These are phyloP conservation scores for Styela clava DNA, from an alignment of 23 tunicate genomes.

Conservation along the genomic window DNA sequence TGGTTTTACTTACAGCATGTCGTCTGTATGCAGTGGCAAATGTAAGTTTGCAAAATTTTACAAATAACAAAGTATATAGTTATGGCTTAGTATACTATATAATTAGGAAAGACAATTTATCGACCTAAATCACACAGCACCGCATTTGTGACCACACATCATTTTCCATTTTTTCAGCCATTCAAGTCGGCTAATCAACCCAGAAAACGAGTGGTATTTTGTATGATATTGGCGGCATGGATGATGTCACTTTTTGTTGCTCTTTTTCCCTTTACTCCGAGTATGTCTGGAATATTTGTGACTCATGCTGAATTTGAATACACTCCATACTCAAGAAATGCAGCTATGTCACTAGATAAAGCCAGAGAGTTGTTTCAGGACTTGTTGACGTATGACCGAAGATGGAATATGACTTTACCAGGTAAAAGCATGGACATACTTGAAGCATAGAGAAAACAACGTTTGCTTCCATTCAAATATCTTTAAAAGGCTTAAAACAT, in stretches of 20 bases:
- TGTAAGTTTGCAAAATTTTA: too few relatives aligned
- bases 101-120: too few relatives aligned
- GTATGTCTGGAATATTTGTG: neutral
- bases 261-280: conserved; percentile 14
- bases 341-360: neutral
- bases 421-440: too few relatives aligned
- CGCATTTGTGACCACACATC: too few relatives aligned
- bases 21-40: conserved; percentile 6
- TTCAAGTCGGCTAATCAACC: conserved; percentile 35
- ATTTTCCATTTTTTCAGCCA: conserved; percentile 48
- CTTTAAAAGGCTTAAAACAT: too few relatives aligned
- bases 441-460: too few relatives aligned
- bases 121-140: too few relatives aligned
- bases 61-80: too few relatives aligned
- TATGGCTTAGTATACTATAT: too few relatives aligned
- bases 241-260: conserved; percentile 24
- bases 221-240: conserved; percentile 21
- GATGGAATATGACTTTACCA: neutral
- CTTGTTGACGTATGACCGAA: conserved; percentile 10
- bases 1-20: conserved; percentile 28
- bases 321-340: conserved; percentile 26
- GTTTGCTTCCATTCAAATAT: too few relatives aligned
- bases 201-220: neutral
- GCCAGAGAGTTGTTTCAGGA: conserved; percentile 1
- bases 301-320: conserved; percentile 7